These are phyloP conservation scores for Eleginops maclovinus DNA, from an alignment of 2,113 vertebrate species.

Conservation along the genomic window DNA sequence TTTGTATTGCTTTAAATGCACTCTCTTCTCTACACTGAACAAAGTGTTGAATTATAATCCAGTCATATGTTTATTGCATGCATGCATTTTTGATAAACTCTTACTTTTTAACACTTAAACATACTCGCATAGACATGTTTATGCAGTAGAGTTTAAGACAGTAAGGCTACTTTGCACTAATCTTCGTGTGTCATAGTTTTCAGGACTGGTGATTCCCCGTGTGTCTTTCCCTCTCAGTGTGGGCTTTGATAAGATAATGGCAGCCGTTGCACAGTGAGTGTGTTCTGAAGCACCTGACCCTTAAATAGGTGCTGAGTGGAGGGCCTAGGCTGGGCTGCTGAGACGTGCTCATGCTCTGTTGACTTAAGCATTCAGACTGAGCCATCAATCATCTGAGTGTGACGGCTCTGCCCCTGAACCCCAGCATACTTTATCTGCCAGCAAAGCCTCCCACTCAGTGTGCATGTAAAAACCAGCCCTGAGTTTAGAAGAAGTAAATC, in stretches of 20 bases:
- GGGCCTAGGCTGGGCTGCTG: slow-evolving; percentile 64
- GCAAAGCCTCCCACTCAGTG: slow-evolving; percentile 60
- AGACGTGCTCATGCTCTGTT: slow-evolving; percentile 84
- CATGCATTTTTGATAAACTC: no score
- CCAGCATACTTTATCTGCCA: slow-evolving; percentile 74
- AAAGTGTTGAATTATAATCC: no score
- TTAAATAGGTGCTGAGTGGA: slow-evolving; percentile 81
- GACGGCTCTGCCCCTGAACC: slow-evolving; percentile 80
- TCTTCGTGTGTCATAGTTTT: slow-evolving; percentile 1
- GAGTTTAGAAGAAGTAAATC: slow-evolving; percentile 50
- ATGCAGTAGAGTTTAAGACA: no score
- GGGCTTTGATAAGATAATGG: slow-evolving; percentile 81
- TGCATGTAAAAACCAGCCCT: slow-evolving; percentile 78
- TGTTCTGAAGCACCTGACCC: slow-evolving; percentile 81
- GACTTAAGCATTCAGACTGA: slow-evolving; percentile 83
- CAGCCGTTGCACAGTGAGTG: slow-evolving; percentile 61
- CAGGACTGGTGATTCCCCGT: slow-evolving; percentile 13
- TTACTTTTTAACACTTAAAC: no score
- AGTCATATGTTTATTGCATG: no score
- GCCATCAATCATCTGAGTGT: slow-evolving; percentile 85
- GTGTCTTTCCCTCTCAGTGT: slow-evolving; percentile 11
- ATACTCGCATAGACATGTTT: no score
- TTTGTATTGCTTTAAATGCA: no score
- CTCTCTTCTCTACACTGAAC: no score
- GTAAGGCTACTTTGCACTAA: neutral